Conservation (phyloP, 2,888 invertebrate species). For the Troides oblongomaculatus region DNA sequence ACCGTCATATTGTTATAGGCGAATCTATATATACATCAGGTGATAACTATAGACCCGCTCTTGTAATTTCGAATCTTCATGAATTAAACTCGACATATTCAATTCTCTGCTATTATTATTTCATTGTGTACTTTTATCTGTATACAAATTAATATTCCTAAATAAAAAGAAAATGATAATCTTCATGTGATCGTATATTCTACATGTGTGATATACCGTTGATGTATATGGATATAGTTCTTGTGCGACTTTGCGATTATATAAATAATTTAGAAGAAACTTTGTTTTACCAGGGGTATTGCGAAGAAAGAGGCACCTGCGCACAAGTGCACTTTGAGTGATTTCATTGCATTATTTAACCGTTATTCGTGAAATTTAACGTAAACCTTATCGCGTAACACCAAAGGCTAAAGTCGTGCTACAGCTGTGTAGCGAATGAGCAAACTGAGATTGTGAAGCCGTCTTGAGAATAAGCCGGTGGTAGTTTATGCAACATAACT, state of each 20-base stretch:
- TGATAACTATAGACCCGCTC: too few species aligned
- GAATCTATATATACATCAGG: too few species aligned
- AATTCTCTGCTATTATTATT: too few species aligned
- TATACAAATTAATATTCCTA: too few species aligned
- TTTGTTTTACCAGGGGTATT: slow-evolving; percentile 41
- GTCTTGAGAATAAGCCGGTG: slow-evolving; percentile 27
- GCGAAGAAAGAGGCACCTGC: slow-evolving; percentile 54
- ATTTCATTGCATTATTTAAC: slow-evolving; percentile 15
- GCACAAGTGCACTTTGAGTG: slow-evolving; percentile 50
- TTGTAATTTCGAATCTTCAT: too few species aligned
- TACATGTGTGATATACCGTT: background rate
- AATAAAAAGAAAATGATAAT: too few species aligned
- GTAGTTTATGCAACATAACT: slow-evolving; percentile 32
- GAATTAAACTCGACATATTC: too few species aligned
- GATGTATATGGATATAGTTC: slow-evolving; percentile 5
- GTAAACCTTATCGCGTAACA: background rate
- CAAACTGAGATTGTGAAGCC: slow-evolving; percentile 1
- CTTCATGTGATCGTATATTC: too few species aligned
- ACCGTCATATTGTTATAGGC: too few species aligned
- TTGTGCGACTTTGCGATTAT: slow-evolving; percentile 29
- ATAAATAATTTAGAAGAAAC: slow-evolving; percentile 57
- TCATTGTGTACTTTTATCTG: too few species aligned
- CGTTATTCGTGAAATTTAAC: background rate
- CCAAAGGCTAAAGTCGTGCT: slow-evolving; percentile 1
- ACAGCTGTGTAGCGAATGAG: background rate